phyloP scores from a whole-genome alignment of 2,797 vertebrate genomes.

The Potorous gilbertii region DNA sequence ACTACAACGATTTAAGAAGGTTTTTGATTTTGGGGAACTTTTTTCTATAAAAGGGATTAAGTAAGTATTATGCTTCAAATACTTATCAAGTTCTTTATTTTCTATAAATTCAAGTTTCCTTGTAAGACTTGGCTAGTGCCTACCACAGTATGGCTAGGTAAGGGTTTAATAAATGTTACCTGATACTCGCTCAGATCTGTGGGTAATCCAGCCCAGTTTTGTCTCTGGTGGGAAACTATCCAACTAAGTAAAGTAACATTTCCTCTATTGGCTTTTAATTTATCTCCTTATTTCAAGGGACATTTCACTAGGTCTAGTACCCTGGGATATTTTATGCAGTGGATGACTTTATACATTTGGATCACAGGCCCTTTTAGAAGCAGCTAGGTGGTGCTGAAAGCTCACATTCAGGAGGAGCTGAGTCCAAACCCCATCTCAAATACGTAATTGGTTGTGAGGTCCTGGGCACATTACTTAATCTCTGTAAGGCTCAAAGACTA shows the following conservation, averaged over 20 bases:
- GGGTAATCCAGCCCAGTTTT: background rate
- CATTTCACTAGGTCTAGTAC: background rate
- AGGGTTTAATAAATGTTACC: background rate
- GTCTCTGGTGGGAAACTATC: background rate
- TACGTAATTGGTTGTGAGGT: background rate
- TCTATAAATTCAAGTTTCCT: background rate
- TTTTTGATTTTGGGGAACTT: conserved; percentile 92
- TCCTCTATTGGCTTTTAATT: conserved; percentile 21
- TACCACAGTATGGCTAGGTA: background rate
- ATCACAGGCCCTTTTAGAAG: background rate
- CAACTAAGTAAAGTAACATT: background rate
- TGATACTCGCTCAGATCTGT: background rate
- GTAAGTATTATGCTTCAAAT: conserved; percentile 85
- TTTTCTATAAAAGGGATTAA: conserved; percentile 94
- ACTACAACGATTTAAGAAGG: conserved; percentile 93
- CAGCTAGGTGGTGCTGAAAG: background rate
- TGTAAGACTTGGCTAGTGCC: background rate
- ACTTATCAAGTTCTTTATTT: background rate
- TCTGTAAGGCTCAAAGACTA: background rate
- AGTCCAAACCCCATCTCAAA: background rate
- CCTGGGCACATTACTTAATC: background rate
- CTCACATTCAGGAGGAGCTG: background rate
- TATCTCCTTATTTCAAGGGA: background rate
- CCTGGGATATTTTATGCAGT: background rate
- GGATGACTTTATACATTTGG: background rate